A percentile compares a stretch with the other conserved stretches of the same genome.
These are phyloP conservation scores for Rhabdornis inornatus DNA, from an alignment of 2,113 vertebrate species.

Conservation along the genomic window DNA sequence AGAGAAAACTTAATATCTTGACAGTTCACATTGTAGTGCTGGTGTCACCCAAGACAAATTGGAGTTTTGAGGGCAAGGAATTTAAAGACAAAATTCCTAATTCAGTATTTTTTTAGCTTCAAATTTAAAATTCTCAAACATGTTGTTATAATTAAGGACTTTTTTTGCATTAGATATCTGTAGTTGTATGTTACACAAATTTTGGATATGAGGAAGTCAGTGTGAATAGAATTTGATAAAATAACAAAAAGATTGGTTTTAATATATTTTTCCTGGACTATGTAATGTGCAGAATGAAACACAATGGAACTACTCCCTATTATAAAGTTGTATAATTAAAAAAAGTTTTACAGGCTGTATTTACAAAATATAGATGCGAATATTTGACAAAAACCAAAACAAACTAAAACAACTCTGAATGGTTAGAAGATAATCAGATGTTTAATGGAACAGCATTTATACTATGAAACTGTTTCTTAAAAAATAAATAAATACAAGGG, in stretches of 20 bases:
- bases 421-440: background rate
- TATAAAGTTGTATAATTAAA: background rate
- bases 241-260: fast-evolving
- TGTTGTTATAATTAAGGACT: background rate
- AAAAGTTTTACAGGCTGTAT: background rate
- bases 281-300: background rate
- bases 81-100: background rate
- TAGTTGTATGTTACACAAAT: background rate
- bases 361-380: background rate
- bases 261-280: background rate
- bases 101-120: background rate
- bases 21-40: background rate
- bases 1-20: background rate
- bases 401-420: background rate
- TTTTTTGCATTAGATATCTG: background rate
- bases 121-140: background rate
- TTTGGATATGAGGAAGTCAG: fast-evolving
- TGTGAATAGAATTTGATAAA: background rate
- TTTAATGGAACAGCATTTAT: background rate
- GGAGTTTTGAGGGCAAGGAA: background rate
- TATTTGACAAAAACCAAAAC: background rate
- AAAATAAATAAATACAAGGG: fast-evolving
- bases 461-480: background rate
- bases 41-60: background rate
- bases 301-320: background rate